These are phyloP conservation scores for Hydropsyche tenuis DNA, from an alignment of 1,140 invertebrate genomes.

Conservation along the genomic window DNA sequence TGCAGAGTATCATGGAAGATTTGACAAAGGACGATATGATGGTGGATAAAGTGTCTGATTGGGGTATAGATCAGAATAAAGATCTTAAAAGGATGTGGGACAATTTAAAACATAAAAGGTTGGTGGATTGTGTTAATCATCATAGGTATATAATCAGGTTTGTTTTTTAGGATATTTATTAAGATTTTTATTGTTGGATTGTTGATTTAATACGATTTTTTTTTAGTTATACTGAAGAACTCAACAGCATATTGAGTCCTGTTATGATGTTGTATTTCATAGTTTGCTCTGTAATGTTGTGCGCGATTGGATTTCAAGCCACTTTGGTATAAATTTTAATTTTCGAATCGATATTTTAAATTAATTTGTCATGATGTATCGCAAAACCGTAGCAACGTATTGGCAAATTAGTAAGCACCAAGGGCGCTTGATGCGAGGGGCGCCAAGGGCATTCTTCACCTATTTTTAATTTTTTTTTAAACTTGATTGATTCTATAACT, in stretches of 20 bases:
- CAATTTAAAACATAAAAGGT: conserved; percentile 27
- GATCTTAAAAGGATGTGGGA: background rate
- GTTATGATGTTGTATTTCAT: conserved; percentile 55
- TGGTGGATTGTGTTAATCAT: conserved; percentile 49
- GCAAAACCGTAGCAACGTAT: too few species aligned
- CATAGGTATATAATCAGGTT: conserved; percentile 46
- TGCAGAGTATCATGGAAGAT: conserved; percentile 44
- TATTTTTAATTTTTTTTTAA: too few species aligned
- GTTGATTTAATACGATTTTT: background rate
- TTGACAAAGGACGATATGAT: conserved; percentile 10
- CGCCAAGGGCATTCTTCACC: too few species aligned
- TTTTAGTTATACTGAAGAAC: conserved; percentile 50
- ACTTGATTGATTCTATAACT: too few species aligned
- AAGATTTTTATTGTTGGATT: background rate
- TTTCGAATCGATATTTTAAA: conserved; percentile 15
- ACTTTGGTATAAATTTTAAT: conserved; percentile 49
- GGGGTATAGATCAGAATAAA: background rate
- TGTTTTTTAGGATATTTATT: conserved; percentile 24
- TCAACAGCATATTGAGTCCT: conserved; percentile 51
- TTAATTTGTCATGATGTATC: too few species aligned
- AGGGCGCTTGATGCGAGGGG: too few species aligned
- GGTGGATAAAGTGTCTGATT: conserved; percentile 8
- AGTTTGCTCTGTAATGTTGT: conserved; percentile 52
- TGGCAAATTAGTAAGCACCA: too few species aligned
- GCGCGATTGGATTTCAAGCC: conserved; percentile 54